Base-by-base conservation (phyloP, 2,888 invertebrate genomes). In the Campoplex capitator region DNA sequence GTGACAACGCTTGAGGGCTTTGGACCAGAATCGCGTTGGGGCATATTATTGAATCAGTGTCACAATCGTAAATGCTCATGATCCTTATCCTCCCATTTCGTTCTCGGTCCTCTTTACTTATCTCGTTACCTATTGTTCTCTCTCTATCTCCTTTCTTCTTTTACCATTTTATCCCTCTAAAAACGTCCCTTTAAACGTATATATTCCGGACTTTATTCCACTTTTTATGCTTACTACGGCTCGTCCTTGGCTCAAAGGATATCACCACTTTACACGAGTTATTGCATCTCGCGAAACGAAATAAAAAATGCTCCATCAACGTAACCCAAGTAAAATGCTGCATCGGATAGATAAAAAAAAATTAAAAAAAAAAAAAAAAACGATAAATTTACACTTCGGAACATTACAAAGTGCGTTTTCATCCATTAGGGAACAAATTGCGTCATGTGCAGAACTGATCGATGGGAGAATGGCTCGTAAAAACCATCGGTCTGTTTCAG, bases 21-120 rank as follows among this genome's bases (percentile, higher is more conserved):
- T 18, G 45, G 38, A 70, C 16, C 51, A 70, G 68, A 71, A 65
- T 76, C 70, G 68, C 80, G 62, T 76, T 70, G n/a, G 62, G 75
- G 70, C 75, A 65, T 75, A 80, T 84, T 79, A 84, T 79, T 84
- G 62, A 79, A 75, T 84, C 68, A 79, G 45, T 62, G 68, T 74
- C 67, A 68, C 67, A 79, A 75, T 58, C 56, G 67, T 62, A 67
- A 79, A 74, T 58, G 56, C 35, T n/a, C 13, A 28, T 65, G 76
- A 48, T 82, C 68, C 16, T 35, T 32, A 45, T 68, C 56, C 16
- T 18, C 28, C 35, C 18, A n/a, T 56, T 67, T 11, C n/a, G 32
- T 32, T 56, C 45, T 56, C 68, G 11, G 16, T 58, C 35, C 32
- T 45, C 73, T 65, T 16, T 73, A 28, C 16, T 70, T 35, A 70